Conservation (phyloP, 2,888 invertebrate species). For the Shargacucullia verbasci region DNA sequence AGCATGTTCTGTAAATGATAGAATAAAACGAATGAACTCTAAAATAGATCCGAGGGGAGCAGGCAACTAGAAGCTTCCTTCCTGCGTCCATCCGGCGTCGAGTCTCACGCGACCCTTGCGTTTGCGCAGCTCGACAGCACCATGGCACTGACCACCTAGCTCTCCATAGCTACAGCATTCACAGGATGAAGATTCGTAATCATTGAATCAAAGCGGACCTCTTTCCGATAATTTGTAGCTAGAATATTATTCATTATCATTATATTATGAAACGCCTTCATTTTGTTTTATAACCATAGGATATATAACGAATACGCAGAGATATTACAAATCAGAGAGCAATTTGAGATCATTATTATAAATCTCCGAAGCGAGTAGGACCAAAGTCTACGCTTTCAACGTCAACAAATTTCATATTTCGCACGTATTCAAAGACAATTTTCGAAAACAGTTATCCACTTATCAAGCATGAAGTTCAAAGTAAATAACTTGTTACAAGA, state of each 20-base stretch:
- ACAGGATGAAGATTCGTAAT: conserved; percentile 36
- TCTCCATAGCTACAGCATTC: conserved; percentile 41
- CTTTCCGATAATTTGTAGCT: background rate
- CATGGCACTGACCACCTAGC: conserved; percentile 65
- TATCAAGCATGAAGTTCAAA: too few species aligned
- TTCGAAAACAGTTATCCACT: too few species aligned
- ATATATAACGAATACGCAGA: too few species aligned
- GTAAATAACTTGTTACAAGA: background rate
- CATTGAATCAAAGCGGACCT: conserved; percentile 25
- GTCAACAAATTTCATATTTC: too few species aligned
- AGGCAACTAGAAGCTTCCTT: conserved; percentile 88
- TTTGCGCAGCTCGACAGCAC: conserved; percentile 55
- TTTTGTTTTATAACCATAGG: too few species aligned
- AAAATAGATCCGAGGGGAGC: conserved; percentile 87
- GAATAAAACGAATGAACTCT: conserved; percentile 83
- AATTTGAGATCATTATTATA: too few species aligned
- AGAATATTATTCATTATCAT: too few species aligned
- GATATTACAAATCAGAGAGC: too few species aligned
- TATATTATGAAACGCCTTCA: too few species aligned
- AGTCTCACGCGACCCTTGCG: conserved; percentile 83
- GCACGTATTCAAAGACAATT: too few species aligned
- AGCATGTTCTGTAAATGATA: conserved; percentile 73
- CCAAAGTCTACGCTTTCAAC: too few species aligned
- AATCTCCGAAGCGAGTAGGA: too few species aligned
- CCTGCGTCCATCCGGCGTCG: conserved; percentile 86